Evolutionary conservation across 1,140 invertebrate genomes (phyloP).

Genomic region (Armadillidium nasatum): DNA sequence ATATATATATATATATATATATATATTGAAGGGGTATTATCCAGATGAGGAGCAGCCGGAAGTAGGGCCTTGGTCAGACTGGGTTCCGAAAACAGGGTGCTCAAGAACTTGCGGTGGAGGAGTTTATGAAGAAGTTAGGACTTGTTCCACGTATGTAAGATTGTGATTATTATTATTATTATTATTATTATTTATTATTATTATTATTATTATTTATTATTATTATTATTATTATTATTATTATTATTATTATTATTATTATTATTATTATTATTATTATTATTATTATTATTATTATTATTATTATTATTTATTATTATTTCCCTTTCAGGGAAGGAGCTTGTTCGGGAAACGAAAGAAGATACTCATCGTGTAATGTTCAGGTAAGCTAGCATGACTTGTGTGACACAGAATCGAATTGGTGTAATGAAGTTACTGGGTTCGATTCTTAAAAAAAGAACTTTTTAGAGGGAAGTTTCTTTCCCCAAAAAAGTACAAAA

Average conservation of each 20-base stretch:
- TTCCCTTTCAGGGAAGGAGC: constrained; percentile 50
- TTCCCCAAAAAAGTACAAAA: too few species aligned
- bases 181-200: too few species aligned
- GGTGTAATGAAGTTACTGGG: too few species aligned
- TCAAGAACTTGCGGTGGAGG: neutral
- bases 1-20: too few species aligned
- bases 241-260: too few species aligned
- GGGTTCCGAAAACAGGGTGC: neutral
- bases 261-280: too few species aligned
- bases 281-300: too few species aligned
- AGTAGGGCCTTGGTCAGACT: neutral
- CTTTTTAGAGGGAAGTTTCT: too few species aligned
- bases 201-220: too few species aligned
- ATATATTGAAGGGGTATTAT: neutral
- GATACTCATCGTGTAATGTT: constrained; percentile 85
- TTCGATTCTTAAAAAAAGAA: too few species aligned
- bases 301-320: neutral
- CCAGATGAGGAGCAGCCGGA: neutral
- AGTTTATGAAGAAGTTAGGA: neutral
- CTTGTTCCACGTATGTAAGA: neutral
- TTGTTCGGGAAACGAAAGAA: constrained; percentile 69
- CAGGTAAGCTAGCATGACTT: constrained; percentile 56
- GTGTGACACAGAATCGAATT: too few species aligned
- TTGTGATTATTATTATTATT: neutral
- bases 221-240: too few species aligned